These are phyloP conservation scores for Oligia fasciuncula DNA, from an alignment of 2,888 invertebrate genomes.

Conservation along the genomic window DNA sequence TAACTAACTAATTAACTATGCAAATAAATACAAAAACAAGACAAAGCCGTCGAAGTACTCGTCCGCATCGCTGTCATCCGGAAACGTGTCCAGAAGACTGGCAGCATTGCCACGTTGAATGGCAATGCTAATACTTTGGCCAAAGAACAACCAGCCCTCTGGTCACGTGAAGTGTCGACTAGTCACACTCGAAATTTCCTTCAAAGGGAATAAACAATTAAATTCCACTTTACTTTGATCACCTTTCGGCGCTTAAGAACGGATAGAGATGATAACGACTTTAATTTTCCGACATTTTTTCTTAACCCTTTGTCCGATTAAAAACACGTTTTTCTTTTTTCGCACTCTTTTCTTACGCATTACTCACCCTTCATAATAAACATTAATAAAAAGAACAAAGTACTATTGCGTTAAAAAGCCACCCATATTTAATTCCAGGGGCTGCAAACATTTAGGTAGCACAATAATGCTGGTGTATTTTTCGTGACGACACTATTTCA, in stretches of 20 bases:
- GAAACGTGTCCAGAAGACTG: too few species aligned
- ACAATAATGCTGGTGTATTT: constrained; percentile 58
- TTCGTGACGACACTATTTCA: constrained; percentile 61
- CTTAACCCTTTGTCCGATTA: not conserved
- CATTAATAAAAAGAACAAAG: not conserved
- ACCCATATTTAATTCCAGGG: constrained; percentile 21
- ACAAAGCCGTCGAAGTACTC: too few species aligned
- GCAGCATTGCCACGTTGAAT: too few species aligned
- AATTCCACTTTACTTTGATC: not conserved
- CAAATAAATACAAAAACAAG: too few species aligned
- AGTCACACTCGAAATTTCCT: too few species aligned
- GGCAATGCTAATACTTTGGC: too few species aligned
- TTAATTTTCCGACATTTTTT: not conserved
- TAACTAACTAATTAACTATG: too few species aligned
- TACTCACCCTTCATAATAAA: not conserved
- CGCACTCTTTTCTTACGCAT: not conserved
- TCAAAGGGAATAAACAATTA: too few species aligned
- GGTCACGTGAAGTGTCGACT: too few species aligned
- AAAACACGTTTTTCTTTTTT: not conserved
- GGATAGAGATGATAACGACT: not conserved
- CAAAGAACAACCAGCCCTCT: too few species aligned
- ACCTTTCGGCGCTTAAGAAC: not conserved
- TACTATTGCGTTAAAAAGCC: constrained; percentile 3
- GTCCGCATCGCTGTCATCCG: too few species aligned
- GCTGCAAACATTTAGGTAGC: constrained; percentile 64